Evolutionary conservation across 2,113 vertebrate genomes (phyloP), one percentile per base, ranked within the genome.

Genomic region (Urocolius indicus): DNA sequence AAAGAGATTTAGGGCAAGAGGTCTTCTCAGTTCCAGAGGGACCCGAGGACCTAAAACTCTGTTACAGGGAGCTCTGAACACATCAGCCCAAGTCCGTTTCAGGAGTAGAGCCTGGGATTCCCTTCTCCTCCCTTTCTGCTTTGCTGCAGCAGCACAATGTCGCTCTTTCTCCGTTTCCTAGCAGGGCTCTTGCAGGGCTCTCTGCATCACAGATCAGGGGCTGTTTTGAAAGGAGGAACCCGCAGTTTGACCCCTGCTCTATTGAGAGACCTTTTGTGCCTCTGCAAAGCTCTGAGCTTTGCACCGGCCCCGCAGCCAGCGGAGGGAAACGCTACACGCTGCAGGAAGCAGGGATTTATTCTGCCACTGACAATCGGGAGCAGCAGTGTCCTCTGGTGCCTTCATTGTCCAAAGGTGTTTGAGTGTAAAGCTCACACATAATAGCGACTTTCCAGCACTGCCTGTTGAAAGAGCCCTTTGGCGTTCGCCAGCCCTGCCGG

Each of bases 351-450:
- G 3, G 55, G 79, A 72, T 82, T 90, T 90, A 94, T 96, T 94
- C 90, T 91, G 91, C 89, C 1, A 13, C 72, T n/a, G 71, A 87
- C 94, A 91, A 93, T 90, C 23, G 10, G 9, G 83, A 94, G 78
- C 85, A 75, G 93, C 86, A 85, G 91, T 86, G 87, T 97, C 90
- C 96, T 91, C 84, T 94, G 96, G 94, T 95, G 95, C 93, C 86
- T 86, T 89, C 93, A 96, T 97, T 97, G 95, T 96, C 95, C 95
- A 87, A 93, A 97, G 96, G 96, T 96, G 96, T 95, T 93, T 95
- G 96, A 97, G 90, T 93, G 92, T 91, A 94, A 97, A 95, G 91
- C 86, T 94, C 84, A 73, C 43, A 34, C 73, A 97, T 79, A 97
- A 96, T 93, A 95, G 95, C 43, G 0, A 79, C 95, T 91, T 92